Evolutionary conservation across 2,888 invertebrate genomes (phyloP).

Genomic region (Lamellibrachia satsuma): DNA sequence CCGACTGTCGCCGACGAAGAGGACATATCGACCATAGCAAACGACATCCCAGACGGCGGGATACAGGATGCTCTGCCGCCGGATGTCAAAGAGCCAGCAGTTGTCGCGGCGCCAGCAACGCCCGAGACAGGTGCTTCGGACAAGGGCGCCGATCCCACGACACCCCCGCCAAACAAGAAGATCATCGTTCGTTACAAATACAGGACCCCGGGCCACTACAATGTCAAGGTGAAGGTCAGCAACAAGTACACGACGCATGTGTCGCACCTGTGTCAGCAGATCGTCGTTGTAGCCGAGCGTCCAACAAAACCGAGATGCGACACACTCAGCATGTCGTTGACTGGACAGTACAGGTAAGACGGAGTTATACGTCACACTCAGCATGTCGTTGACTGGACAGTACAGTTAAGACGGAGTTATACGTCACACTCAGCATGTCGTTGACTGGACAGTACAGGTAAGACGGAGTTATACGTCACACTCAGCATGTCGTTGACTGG

Average conservation of each 20-base stretch:
- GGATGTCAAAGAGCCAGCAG: neutral
- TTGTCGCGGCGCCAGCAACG: neutral
- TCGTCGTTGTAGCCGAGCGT: slow-evolving; percentile 44
- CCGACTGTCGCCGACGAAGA: neutral
- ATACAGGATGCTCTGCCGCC: neutral
- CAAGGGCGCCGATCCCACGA: neutral
- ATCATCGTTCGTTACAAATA: slow-evolving; percentile 34
- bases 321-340: neutral
- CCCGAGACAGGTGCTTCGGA: neutral
- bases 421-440: too few relatives aligned
- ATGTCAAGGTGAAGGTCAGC: slow-evolving; percentile 46
- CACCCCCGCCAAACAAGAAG: slow-evolving; percentile 23
- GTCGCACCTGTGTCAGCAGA: slow-evolving; percentile 53
- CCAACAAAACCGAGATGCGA: neutral
- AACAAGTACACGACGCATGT: slow-evolving; percentile 52
- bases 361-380: neutral
- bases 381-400: too few relatives aligned
- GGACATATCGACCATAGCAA: neutral
- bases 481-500: too few relatives aligned
- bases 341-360: neutral
- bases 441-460: too few relatives aligned
- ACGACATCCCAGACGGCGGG: neutral
- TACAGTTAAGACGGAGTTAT: too few relatives aligned
- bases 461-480: too few relatives aligned
- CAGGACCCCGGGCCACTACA: slow-evolving; percentile 45